Conservation (phyloP, 1,140 invertebrate species). For the Penaeus vannamei region DNA sequence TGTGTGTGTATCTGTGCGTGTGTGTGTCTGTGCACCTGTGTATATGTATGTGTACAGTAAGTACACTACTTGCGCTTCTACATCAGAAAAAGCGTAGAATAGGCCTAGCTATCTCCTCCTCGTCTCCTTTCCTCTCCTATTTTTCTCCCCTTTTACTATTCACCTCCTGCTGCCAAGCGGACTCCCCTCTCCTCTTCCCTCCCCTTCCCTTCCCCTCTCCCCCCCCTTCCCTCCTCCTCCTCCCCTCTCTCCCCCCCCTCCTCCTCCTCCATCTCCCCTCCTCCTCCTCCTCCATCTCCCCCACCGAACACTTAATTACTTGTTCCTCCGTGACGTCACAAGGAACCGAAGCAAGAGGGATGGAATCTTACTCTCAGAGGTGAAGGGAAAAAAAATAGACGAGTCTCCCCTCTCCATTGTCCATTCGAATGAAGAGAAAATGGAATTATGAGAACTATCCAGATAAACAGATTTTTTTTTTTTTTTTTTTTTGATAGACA, state of each 20-base stretch:
- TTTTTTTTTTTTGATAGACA: too few species aligned
- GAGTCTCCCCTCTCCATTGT: too few species aligned
- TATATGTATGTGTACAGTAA: background rate
- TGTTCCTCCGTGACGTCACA: background rate
- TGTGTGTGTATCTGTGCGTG: background rate
- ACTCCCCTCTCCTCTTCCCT: background rate
- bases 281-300: background rate
- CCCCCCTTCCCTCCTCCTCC: too few species aligned
- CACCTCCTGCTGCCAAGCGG: background rate
- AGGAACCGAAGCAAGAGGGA: too few species aligned
- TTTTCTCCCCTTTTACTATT: background rate
- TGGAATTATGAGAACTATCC: too few species aligned
- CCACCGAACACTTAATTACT: background rate
- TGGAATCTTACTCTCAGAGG: too few species aligned
- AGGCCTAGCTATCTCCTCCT: constrained; percentile 13
- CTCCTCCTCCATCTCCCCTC: background rate
- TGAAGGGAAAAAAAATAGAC: too few species aligned
- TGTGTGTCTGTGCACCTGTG: constrained; percentile 4
- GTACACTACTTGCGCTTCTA: background rate
- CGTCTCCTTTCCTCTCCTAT: background rate
- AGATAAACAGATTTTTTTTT: too few species aligned
- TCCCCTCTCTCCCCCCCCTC: background rate
- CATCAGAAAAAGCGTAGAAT: background rate
- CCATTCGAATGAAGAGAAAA: too few species aligned
- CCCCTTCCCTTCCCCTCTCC: too few species aligned